A percentile compares a stretch with the other conserved stretches of the same genome.
Evolutionary conservation across 1,140 invertebrate species (phyloP).

Genomic region (Penaeus indicus): DNA sequence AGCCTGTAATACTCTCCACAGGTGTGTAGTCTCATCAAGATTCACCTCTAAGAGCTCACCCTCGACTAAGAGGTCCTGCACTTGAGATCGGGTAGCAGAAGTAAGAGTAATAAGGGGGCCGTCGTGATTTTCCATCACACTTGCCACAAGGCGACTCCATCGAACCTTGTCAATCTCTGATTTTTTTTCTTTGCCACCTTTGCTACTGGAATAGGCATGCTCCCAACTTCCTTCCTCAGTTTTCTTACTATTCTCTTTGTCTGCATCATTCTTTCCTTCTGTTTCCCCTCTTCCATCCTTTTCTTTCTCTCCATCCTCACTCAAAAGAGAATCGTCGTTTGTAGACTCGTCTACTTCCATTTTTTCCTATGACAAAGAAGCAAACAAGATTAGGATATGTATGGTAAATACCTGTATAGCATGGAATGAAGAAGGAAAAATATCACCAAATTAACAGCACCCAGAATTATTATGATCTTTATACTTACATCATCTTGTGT

Average conservation of each 20-base stretch:
- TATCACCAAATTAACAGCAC: background rate
- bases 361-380: slow-evolving; percentile 49
- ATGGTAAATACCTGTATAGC: background rate
- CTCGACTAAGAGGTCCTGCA: slow-evolving; percentile 92
- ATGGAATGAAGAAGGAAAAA: background rate
- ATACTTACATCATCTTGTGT: slow-evolving; percentile 27
- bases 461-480: background rate
- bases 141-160: slow-evolving; percentile 48
- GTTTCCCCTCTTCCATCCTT: slow-evolving; percentile 32
- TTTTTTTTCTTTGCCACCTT: slow-evolving; percentile 50
- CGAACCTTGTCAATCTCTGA: slow-evolving; percentile 43
- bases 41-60: slow-evolving; percentile 89
- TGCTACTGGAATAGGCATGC: slow-evolving; percentile 55
- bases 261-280: slow-evolving; percentile 35
- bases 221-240: slow-evolving; percentile 55
- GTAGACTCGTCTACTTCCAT: slow-evolving; percentile 57
- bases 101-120: slow-evolving; percentile 57
- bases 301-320: slow-evolving; percentile 53
- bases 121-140: slow-evolving; percentile 58
- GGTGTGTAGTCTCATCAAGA: slow-evolving; percentile 85
- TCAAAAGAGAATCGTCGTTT: slow-evolving; percentile 55
- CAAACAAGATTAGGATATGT: background rate
- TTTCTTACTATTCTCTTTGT: slow-evolving; percentile 50
- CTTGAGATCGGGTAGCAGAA: slow-evolving; percentile 67
- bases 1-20: slow-evolving; percentile 86